Conservation (phyloP, 2,888 invertebrate species). For the Gastracanthus pulcherrimus region DNA sequence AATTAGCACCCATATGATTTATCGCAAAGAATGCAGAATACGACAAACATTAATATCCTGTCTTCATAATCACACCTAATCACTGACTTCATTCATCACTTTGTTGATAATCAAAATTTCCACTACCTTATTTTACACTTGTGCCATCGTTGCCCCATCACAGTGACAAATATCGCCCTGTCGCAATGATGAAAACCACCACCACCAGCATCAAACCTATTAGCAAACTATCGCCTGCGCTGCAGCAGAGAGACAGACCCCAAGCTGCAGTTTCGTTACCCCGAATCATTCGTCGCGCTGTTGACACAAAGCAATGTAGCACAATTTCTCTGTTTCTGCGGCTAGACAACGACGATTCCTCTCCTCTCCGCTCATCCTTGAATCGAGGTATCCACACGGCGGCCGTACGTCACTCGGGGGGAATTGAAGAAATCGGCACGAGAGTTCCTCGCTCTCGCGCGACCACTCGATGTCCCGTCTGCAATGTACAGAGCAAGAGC, state of each 20-base stretch:
- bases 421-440: neutral
- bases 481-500: no score
- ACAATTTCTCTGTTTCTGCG: neutral
- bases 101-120: neutral
- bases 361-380: neutral
- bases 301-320: neutral
- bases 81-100: neutral
- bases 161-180: neutral
- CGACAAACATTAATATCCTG: no score
- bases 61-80: neutral
- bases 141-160: neutral
- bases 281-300: neutral
- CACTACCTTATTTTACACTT: neutral
- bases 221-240: neutral
- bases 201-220: no score
- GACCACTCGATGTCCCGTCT: neutral
- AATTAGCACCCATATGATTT: no score
- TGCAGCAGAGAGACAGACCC: neutral
- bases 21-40: no score
- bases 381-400: no score
- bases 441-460: neutral
- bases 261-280: neutral
- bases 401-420: no score
- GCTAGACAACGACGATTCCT: neutral
- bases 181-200: neutral